A percentile compares a stretch with the other conserved stretches of the same genome.
Evolutionary conservation across 2,888 invertebrate genomes (phyloP).

Genomic region (Hipparchia sbordonii): DNA sequence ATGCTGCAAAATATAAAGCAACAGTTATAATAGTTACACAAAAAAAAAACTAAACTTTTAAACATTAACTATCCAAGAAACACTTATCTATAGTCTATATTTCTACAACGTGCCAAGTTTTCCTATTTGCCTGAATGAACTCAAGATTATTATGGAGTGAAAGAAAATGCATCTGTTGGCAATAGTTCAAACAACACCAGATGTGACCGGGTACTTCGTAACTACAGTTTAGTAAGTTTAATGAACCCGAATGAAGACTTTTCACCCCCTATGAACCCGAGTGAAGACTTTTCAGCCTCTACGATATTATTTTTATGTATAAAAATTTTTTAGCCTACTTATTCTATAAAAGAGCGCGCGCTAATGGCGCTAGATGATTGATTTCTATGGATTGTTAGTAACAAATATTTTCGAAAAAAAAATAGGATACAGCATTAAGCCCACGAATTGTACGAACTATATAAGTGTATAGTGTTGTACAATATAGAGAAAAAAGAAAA

Average conservation of each 20-base stretch:
- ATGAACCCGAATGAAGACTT: constrained; percentile 37
- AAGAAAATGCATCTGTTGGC: constrained; percentile 65
- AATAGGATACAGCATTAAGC: too few species aligned
- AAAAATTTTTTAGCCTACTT: neutral
- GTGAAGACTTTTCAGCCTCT: constrained; percentile 7
- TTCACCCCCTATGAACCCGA: constrained; percentile 35
- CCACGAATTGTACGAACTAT: too few species aligned
- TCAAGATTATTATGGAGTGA: constrained; percentile 52
- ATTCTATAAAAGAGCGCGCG: neutral
- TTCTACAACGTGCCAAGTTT: constrained; percentile 40
- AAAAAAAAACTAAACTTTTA: too few species aligned
- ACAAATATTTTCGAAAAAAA: too few species aligned
- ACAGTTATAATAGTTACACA: too few species aligned
- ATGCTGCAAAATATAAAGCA: too few species aligned
- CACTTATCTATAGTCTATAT: constrained; percentile 6
- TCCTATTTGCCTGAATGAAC: constrained; percentile 48
- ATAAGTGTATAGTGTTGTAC: too few species aligned
- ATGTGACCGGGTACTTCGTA: constrained; percentile 45
- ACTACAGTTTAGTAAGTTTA: constrained; percentile 34
- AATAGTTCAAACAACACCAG: constrained; percentile 62
- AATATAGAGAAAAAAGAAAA: too few species aligned
- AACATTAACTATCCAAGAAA: too few species aligned
- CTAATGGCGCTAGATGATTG: too few species aligned
- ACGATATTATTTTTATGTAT: neutral
- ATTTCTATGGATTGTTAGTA: too few species aligned